Conservation (phyloP, 1,140 invertebrate genomes). For the Trinorchestia longiramus region DNA sequence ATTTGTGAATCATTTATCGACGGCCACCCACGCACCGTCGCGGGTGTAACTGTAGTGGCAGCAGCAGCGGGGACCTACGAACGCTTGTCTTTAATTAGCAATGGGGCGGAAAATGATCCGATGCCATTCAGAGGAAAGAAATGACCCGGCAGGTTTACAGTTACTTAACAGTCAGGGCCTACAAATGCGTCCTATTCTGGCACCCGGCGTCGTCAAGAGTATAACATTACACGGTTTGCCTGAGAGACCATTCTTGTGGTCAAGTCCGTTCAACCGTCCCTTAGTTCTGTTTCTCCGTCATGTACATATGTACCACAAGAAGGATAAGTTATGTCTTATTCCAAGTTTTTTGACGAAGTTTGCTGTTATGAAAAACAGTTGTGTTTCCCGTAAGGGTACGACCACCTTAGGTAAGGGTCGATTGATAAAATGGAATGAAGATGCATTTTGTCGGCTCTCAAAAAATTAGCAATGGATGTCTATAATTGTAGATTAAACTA, state of each 20-base stretch:
- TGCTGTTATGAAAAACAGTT: background rate
- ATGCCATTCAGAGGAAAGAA: background rate
- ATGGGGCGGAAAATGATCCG: constrained; percentile 44
- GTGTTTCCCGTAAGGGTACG: too few relatives aligned
- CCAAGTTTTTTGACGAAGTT: background rate
- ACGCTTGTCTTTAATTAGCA: constrained; percentile 32
- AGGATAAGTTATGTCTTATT: background rate
- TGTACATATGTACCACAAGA: background rate
- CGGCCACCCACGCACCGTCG: constrained; percentile 17
- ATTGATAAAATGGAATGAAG: too few relatives aligned
- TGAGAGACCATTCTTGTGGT: background rate
- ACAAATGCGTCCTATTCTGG: background rate
- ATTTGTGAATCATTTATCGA: constrained; percentile 18
- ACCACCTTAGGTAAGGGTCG: too few relatives aligned
- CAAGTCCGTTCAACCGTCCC: background rate
- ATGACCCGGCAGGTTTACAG: constrained; percentile 51
- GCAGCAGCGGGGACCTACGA: background rate
- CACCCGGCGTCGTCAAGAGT: constrained; percentile 16
- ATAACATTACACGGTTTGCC: constrained; percentile 24
- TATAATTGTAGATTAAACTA: too few relatives aligned
- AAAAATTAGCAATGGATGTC: too few relatives aligned
- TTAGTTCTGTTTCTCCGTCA: background rate
- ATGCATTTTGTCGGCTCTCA: too few relatives aligned
- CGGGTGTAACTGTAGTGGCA: constrained; percentile 13
- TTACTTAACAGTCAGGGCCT: constrained; percentile 23